These are phyloP conservation scores for Lacanobia wlatinum DNA, from an alignment of 2,888 invertebrate species.

Conservation along the genomic window DNA sequence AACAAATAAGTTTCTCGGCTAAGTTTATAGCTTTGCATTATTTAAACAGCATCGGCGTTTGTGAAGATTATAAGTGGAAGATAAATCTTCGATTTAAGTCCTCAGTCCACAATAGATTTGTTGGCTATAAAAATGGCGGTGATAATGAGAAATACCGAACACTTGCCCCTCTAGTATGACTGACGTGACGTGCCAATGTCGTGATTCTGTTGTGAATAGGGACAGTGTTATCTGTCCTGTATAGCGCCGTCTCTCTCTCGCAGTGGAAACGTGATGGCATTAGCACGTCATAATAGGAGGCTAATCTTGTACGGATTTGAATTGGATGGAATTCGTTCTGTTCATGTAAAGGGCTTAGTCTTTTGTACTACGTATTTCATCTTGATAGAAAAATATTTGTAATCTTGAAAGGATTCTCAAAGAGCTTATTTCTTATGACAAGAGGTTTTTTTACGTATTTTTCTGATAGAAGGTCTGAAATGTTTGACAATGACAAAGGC, in stretches of 20 bases:
- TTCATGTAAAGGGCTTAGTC: not conserved
- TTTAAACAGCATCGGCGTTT: conserved; percentile 57
- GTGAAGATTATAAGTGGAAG: conserved; percentile 53
- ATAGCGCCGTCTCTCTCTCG: not conserved
- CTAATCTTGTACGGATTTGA: conserved; percentile 3
- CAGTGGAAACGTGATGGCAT: not conserved
- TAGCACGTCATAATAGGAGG: not conserved
- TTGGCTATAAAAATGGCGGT: conserved; percentile 43
- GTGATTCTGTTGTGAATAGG: not conserved
- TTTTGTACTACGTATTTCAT: not conserved
- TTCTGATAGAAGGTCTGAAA: not conserved
- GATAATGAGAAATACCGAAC: conserved; percentile 42
- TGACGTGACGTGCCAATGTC: not conserved
- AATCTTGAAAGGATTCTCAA: conserved; percentile 1
- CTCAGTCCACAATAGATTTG: conserved; percentile 61
- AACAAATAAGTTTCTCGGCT: conserved; percentile 47
- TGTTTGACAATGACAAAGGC: not conserved
- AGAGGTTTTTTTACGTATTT: not conserved
- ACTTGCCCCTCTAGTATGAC: not conserved
- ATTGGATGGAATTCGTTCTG: not conserved
- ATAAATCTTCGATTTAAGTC: conserved; percentile 64
- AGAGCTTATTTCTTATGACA: not conserved
- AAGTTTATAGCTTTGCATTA: conserved; percentile 66
- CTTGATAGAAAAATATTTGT: conserved; percentile 1
- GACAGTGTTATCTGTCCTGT: not conserved